A percentile compares a stretch with the other conserved stretches of the same genome.
phyloP scores from a whole-genome alignment of 1,140 invertebrate species.

The Neelides sp. region DNA sequence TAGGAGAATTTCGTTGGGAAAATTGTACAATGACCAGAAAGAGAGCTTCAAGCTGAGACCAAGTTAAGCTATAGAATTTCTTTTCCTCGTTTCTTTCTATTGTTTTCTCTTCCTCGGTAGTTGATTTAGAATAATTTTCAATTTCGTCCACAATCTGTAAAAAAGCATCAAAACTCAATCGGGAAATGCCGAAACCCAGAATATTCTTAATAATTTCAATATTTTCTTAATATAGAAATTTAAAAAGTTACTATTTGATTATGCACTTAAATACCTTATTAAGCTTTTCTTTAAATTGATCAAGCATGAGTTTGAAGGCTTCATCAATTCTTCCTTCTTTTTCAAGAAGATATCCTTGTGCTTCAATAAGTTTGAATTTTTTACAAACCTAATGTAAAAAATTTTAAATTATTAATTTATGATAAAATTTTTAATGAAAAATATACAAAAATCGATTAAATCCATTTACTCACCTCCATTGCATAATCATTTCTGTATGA shows the following conservation, averaged over 20 bases:
- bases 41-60: slow-evolving; percentile 34
- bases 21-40: slow-evolving; percentile 39
- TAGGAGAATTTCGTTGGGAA: slow-evolving; percentile 42
- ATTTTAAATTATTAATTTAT: slow-evolving; percentile 33
- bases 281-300: slow-evolving; percentile 28
- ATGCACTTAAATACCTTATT: slow-evolving; percentile 17
- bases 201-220: background rate
- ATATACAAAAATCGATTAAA: slow-evolving; percentile 2
- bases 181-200: background rate
- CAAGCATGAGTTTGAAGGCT: slow-evolving; percentile 38
- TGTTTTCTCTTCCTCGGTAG: background rate
- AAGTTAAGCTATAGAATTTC: slow-evolving; percentile 17
- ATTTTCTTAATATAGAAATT: background rate
- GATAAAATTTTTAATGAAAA: slow-evolving; percentile 5
- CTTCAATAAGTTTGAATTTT: slow-evolving; percentile 39
- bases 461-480: slow-evolving; percentile 34
- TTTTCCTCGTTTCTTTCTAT: background rate
- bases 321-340: slow-evolving; percentile 42
- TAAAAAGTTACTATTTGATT: slow-evolving; percentile 3
- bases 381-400: slow-evolving; percentile 34
- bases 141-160: slow-evolving; percentile 31
- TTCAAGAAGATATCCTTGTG: slow-evolving; percentile 43
- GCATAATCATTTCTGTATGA: slow-evolving; percentile 40
- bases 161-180: background rate
- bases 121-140: slow-evolving; percentile 26